phyloP scores from a whole-genome alignment of 1,140 invertebrate genomes.

The Chionoecetes opilio region DNA sequence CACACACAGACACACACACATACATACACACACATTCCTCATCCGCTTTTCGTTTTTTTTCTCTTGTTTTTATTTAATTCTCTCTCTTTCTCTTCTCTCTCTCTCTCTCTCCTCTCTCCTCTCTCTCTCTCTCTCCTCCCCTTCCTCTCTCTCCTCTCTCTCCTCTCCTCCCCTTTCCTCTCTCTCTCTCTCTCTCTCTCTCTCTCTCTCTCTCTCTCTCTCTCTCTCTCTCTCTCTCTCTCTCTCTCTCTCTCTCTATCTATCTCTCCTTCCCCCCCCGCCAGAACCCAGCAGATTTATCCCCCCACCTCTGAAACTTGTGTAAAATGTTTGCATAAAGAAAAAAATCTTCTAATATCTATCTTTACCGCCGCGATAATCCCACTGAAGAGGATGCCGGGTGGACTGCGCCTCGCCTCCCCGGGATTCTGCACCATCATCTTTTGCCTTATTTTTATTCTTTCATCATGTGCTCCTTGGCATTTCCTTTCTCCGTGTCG shows the following conservation, averaged over 20 bases:
- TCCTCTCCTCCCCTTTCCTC: not conserved
- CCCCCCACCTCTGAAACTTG: not conserved
- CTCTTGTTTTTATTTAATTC: not conserved
- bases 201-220: not conserved
- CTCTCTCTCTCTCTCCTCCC: not conserved
- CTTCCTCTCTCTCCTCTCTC: not conserved
- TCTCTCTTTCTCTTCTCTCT: slow-evolving; percentile 1
- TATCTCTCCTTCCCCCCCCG: not conserved
- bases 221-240: not conserved
- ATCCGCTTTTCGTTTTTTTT: not conserved
- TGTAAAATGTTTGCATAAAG: slow-evolving; percentile 42
- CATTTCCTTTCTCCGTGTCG: not conserved
- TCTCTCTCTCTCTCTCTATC: not conserved
- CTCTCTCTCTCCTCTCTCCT: not conserved
- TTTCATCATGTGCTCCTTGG: not conserved
- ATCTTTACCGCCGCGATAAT: slow-evolving; percentile 49
- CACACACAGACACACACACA: not conserved
- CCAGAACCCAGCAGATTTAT: not conserved
- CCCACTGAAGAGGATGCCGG: not conserved
- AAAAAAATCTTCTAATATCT: slow-evolving; percentile 50
- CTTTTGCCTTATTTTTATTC: not conserved
- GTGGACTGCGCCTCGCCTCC: not conserved
- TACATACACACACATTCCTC: not conserved
- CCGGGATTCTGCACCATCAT: not conserved
- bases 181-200: not conserved